Conservation (phyloP, 2,888 invertebrate genomes). For the Coelinius sp. region DNA sequence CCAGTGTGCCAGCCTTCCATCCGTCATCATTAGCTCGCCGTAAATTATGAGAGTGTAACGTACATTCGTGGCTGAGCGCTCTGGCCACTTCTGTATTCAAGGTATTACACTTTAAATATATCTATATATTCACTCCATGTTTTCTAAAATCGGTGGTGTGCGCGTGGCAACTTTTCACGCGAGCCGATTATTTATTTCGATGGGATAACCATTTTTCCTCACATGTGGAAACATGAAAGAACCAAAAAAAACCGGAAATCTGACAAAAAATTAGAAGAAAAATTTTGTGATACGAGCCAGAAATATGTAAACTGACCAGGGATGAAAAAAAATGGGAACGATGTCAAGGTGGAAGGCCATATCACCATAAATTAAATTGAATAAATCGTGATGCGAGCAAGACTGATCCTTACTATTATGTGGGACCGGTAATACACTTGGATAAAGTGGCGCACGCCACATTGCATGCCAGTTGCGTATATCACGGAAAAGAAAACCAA, state of each 20-base stretch:
- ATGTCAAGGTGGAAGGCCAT: conserved; percentile 47
- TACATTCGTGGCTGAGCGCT: conserved; percentile 39
- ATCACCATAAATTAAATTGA: conserved; percentile 49
- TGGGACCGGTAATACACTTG: conserved; percentile 35
- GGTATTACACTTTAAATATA: conserved; percentile 14
- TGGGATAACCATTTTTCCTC: conserved; percentile 27
- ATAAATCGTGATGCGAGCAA: conserved; percentile 42
- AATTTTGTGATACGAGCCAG: neutral
- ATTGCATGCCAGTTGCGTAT: conserved; percentile 50
- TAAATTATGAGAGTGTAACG: conserved; percentile 48
- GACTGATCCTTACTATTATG: conserved; percentile 25
- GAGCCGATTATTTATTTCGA: conserved; percentile 39
- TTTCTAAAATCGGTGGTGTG: conserved; percentile 20
- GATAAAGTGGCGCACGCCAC: conserved; percentile 47
- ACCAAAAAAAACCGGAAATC: neutral
- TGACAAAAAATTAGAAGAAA: neutral
- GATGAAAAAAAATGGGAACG: conserved; percentile 21
- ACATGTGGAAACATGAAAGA: conserved; percentile 10
- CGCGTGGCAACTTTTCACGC: conserved; percentile 36
- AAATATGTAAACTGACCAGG: neutral
- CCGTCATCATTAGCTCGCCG: conserved; percentile 51
- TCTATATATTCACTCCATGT: conserved; percentile 6
- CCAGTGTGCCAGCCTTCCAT: conserved; percentile 43
- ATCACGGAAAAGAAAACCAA: conserved; percentile 40
- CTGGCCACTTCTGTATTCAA: conserved; percentile 13